Base-by-base conservation (phyloP, 2,797 vertebrate species). In the Acridotheres tristis region DNA sequence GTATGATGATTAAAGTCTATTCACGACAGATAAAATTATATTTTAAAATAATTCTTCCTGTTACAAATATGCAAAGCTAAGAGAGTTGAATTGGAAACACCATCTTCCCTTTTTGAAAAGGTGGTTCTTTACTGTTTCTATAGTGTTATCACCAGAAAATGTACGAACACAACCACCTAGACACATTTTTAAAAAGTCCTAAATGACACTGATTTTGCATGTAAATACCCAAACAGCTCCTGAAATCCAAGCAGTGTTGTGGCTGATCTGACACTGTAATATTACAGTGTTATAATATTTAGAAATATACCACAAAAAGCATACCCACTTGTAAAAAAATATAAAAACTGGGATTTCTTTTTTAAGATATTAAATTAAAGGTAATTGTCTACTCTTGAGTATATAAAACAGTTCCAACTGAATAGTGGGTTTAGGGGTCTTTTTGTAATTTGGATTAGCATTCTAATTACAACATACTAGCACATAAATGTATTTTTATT, bases 401-500 rank as follows among this genome's bases (percentile, higher is more conserved):
- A 53, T 54, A 65, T 77, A 58, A 74, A 59, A 73, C n/a, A 59
- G 20, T 50, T 88, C 5, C 69, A 85, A 54, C 7, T 43, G 59
- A 84, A 89, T 4, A 62, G 47, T 61, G 38, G 8, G 13, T 1
- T n/a, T 40, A 16, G 29, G 7, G 2, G 0, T 11, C 69, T 85
- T 68, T 63, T 63, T 72, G 25, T 38, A 74, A 92, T 87, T 85
- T 94, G 51, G 48, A 84, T 85, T 80, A 93, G 40, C 55, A 69
- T 63, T 42, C 23, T 53, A 87, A 48, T 77, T 85, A 57, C 74
- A 91, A 88, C 53, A 84, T 32, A 66, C 47, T 29, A 69, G 66
- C 17, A 86, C 20, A 91, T 58, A 94, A 83, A 94, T 59, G 34
- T 47, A 65, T 80, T 93, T 92, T 93, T 93, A 78, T 94, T 96